Base-by-base conservation (phyloP, 2,797 vertebrate genomes). In the Neosilurus mollespiculum region DNA sequence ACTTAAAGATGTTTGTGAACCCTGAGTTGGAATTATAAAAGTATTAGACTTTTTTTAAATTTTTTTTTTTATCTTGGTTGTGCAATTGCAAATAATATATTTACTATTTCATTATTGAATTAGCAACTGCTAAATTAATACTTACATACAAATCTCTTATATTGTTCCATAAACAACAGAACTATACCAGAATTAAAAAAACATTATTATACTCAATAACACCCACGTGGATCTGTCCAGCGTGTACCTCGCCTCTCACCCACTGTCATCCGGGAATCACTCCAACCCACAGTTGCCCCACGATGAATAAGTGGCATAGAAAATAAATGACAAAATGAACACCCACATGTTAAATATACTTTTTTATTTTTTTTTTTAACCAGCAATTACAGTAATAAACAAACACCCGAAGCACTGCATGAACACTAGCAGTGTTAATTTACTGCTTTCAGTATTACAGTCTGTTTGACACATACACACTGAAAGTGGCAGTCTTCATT, bases 351-450 rank as follows among this genome's bases (percentile, higher is more conserved):
- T 77, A 18, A 49, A 62, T 16, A 49, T 22, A 11, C 24, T 53
- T 2, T 0, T 43, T 43, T 43, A 43, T 43, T 43, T 43, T 43
- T n/a, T 53, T 79, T 79, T 56, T 65, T 51, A 53, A 65, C 16
- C 30, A 61, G 22, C 43, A 65, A 9, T 22, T 30, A 30, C 2
- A 79, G 18, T 30, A 30, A 26, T 51, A 30, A 53, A 30, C 65
- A 26, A 79, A 65, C 61, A 79, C 43, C 61, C 11, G 43, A 65
- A 65, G 49, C 49, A 12, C 4, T 30, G 5, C 20, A 30, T 65
- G 26, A 65, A 79, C 65, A 65, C n/a, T 26, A 20, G 59, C 37
- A 12, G 43, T 78, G 61, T 64, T 78, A 78, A 78, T 65, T 65
- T 26, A 24, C 43, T 30, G 77, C 61, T 79, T 79, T 65, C 77